Conservation (phyloP, 2,888 invertebrate genomes). For the Polylopha cassiicola region DNA sequence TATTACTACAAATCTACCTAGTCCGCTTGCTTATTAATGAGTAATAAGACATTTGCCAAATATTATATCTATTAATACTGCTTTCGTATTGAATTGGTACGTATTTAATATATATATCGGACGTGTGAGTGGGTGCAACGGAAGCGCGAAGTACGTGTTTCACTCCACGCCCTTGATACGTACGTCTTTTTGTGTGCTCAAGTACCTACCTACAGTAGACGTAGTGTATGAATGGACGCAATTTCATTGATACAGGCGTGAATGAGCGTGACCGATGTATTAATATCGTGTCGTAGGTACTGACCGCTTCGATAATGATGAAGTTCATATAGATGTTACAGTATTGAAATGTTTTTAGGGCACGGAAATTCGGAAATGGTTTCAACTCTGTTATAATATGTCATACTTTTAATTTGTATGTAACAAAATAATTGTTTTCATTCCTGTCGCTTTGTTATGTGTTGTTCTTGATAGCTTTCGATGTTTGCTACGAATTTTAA, state of each 20-base stretch:
- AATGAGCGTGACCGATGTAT: constrained; percentile 48
- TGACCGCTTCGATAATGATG: not conserved
- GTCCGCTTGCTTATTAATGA: not conserved
- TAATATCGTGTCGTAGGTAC: constrained; percentile 30
- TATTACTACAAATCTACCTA: not conserved
- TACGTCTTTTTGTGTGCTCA: constrained; percentile 45
- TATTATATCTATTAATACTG: not conserved
- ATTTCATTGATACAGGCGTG: constrained; percentile 44
- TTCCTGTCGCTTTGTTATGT: too few relatives aligned
- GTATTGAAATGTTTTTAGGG: too few relatives aligned
- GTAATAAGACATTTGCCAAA: not conserved
- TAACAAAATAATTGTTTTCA: too few relatives aligned
- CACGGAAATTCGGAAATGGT: too few relatives aligned
- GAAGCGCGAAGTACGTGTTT: constrained; percentile 23
- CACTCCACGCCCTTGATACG: constrained; percentile 41
- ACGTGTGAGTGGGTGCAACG: constrained; percentile 8
- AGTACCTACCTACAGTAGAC: constrained; percentile 16
- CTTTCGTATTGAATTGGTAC: constrained; percentile 7
- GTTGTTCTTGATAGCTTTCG: too few relatives aligned
- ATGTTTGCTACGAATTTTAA: too few relatives aligned
- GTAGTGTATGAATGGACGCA: constrained; percentile 58
- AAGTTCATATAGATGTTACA: not conserved
- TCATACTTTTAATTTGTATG: too few relatives aligned
- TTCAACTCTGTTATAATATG: too few relatives aligned
- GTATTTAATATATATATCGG: too few relatives aligned